These are phyloP conservation scores for Eleutherodactylus coqui DNA, from an alignment of 2,797 vertebrate genomes.

Conservation along the genomic window DNA sequence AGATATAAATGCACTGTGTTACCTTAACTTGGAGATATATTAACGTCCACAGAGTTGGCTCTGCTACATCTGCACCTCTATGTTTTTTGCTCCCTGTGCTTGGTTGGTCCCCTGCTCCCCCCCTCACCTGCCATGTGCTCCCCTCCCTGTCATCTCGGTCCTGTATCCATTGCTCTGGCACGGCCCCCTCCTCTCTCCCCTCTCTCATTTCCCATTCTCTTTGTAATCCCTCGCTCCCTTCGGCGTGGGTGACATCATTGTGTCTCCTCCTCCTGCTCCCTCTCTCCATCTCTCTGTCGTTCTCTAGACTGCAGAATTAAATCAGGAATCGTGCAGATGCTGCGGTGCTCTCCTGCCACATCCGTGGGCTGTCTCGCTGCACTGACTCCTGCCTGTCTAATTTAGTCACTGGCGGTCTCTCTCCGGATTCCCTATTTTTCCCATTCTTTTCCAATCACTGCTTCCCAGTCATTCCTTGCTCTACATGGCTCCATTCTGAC, in stretches of 20 bases:
- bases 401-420: slow-evolving; percentile 8
- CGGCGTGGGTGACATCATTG: slow-evolving; percentile 65
- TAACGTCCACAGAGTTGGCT: background rate
- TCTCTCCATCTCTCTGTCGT: slow-evolving; percentile 50
- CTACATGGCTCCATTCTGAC: slow-evolving; percentile 8
- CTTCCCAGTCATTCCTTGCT: background rate
- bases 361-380: slow-evolving; percentile 41
- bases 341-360: slow-evolving; percentile 43
- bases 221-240: slow-evolving; percentile 59
- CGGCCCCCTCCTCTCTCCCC: slow-evolving; percentile 21
- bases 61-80: background rate
- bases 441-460: slow-evolving; percentile 2
- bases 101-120: background rate
- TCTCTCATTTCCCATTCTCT: slow-evolving; percentile 61
- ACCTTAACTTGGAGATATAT: background rate
- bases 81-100: background rate
- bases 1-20: background rate
- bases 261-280: slow-evolving; percentile 40
- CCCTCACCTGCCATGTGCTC: background rate
- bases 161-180: slow-evolving; percentile 1
- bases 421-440: background rate
- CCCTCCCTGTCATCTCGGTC: background rate
- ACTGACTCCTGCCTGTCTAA: slow-evolving; percentile 46
- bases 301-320: slow-evolving; percentile 60
- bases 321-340: slow-evolving; percentile 60